Base-by-base conservation (phyloP, 2,888 invertebrate species). In the Alloscopus bannaensis region DNA sequence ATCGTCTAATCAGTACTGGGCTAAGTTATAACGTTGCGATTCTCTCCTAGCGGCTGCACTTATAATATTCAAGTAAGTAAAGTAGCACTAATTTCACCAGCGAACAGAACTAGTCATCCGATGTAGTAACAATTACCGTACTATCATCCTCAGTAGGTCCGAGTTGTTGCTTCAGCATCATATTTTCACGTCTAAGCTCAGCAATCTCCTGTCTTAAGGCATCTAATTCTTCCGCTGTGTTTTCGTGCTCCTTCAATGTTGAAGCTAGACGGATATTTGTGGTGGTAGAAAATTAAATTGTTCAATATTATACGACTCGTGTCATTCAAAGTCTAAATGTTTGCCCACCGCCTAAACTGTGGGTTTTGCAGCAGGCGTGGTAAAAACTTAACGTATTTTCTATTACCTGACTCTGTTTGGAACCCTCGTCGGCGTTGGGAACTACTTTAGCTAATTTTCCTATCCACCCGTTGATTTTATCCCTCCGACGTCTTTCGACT, bases 391-490 rank as follows among this genome's bases (percentile, higher is more conserved):
- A n/a, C n/a, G n/a, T n/a, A n/a, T n/a, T n/a, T n/a, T n/a, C 16
- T 42, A 16, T 86, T 81, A 89, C 92, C 28, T 92, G 91, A 3
- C 93, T 93, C 82, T 88, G 88, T 83, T 93, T 93, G 22, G 88
- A 87, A 18, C 81, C 81, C 62, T 91, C 90, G 72, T 84, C 88
- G 8, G 89, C 90, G 80, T 93, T 93, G 0, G 97, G 97, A 69
- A 98, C 94, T 83, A 98, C 92, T 87, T 96, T 95, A 1, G 96
- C 95, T 76, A 98, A 89, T 88, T 95, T 96, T 65, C 94, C 93
- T 84, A 98, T 98, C 98, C 98, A 98, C 87, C 93, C 95, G 88
- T 98, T 98, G 83, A 98, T 98, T 91, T 98, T 98, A 88, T 98
- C 97, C 86, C 98, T 90, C 57, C 98, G 91, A 82, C 98, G 90